phyloP scores from a whole-genome alignment of 2,113 vertebrate species.

The Sinocyclocheilus grahami region DNA sequence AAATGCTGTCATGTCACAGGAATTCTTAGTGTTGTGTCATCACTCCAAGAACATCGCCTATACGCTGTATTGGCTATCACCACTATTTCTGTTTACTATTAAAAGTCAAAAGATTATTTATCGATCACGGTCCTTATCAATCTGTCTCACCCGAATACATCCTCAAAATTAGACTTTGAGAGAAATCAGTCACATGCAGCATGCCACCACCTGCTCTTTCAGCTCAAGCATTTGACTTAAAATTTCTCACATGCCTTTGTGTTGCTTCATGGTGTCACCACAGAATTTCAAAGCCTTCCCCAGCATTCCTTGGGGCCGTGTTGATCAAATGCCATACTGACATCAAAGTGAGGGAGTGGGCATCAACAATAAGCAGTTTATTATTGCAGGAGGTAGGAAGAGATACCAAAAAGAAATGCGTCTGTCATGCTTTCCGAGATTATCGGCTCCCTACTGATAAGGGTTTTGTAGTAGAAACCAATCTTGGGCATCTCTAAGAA shows the following conservation, averaged over 20 bases:
- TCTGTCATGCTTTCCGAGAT: conserved; percentile 43
- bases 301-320: conserved; percentile 28
- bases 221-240: neutral
- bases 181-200: neutral
- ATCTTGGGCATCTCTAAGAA: conserved; percentile 26
- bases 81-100: neutral
- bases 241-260: neutral
- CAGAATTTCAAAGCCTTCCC: conserved; percentile 3
- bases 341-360: conserved; percentile 45
- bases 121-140: neutral
- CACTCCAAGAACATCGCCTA: neutral
- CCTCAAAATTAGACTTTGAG: neutral
- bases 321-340: neutral
- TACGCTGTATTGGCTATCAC: neutral
- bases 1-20: neutral
- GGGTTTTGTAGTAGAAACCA: conserved; percentile 33
- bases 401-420: conserved; percentile 48
- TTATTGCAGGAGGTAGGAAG: conserved; percentile 45
- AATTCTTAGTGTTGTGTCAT: neutral
- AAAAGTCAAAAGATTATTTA: neutral
- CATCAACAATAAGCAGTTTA: conserved; percentile 32
- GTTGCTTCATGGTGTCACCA: neutral
- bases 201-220: neutral
- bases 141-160: neutral
- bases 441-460: conserved; percentile 35